Evolutionary conservation across 2,113 vertebrate species (phyloP).

Genomic region (Delphinapterus leucas): DNA sequence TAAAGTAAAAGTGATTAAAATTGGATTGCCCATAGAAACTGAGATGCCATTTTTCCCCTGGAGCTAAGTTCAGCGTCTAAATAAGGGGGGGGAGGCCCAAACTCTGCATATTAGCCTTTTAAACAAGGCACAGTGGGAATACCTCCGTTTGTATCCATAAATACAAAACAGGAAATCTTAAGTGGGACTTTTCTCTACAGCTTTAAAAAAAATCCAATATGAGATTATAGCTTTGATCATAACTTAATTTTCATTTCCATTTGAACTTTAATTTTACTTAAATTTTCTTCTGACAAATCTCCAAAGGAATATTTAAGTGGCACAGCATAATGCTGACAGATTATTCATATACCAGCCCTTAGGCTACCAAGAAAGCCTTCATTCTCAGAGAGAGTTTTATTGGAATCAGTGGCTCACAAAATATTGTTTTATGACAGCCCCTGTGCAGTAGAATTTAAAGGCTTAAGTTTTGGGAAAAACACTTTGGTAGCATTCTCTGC

Average conservation of each 20-base stretch:
- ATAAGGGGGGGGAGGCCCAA: conserved; percentile 10
- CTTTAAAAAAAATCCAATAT: conserved; percentile 31
- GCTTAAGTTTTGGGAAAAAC: conserved; percentile 59
- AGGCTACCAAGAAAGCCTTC: conserved; percentile 71
- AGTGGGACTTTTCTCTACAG: conserved; percentile 24
- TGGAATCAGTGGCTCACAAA: conserved; percentile 80
- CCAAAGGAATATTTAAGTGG: conserved; percentile 46
- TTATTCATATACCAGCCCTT: conserved; percentile 60
- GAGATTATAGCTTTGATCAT: conserved; percentile 68
- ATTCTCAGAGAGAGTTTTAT: conserved; percentile 73
- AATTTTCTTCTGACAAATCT: conserved; percentile 72
- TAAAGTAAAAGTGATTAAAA: conserved; percentile 78
- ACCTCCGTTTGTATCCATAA: conserved; percentile 52
- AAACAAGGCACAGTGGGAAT: conserved; percentile 32
- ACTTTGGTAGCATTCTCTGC: conserved; percentile 45
- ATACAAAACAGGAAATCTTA: conserved; percentile 64
- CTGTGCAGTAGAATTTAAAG: conserved; percentile 66
- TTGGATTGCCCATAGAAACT: conserved; percentile 62
- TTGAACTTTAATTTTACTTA: conserved; percentile 70
- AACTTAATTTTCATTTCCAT: conserved; percentile 68
- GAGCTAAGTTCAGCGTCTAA: conserved; percentile 55
- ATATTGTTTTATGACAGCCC: conserved; percentile 67
- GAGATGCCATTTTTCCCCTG: conserved; percentile 42
- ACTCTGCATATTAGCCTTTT: conserved; percentile 30
- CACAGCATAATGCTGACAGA: conserved; percentile 51